Evolutionary conservation across 2,113 vertebrate species (phyloP).

Genomic region (Hydropotes inermis): DNA sequence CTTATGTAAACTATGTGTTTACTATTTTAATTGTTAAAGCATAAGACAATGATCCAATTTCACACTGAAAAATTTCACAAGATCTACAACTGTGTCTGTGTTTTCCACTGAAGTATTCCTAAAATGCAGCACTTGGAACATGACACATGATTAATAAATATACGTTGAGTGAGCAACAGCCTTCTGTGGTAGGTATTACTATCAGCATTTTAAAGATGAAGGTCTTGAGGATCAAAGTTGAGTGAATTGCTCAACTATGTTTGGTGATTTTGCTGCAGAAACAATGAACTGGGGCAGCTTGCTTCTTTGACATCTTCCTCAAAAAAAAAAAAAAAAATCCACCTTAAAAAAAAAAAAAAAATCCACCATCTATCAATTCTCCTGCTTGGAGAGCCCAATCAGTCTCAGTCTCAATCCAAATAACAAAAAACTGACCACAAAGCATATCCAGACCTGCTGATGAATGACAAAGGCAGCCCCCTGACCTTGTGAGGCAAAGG

Average conservation of each 20-base stretch:
- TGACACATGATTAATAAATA: neutral
- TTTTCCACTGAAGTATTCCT: neutral
- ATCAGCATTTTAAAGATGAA: neutral
- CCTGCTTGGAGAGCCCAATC: neutral
- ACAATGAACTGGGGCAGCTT: neutral
- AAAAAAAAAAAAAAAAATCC: neutral
- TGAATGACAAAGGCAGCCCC: neutral
- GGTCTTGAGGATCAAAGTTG: neutral
- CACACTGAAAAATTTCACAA: neutral
- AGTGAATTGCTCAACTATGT: neutral
- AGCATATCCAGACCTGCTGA: rapidly evolving
- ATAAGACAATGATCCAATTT: neutral
- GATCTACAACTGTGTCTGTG: neutral
- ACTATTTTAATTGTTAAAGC: neutral
- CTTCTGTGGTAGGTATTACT: neutral
- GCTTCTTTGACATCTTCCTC: neutral
- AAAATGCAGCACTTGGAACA: neutral
- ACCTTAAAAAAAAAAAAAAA: slow-evolving; percentile 13
- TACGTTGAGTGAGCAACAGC: neutral
- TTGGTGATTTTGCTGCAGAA: neutral
- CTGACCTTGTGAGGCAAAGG: neutral
- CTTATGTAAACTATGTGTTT: neutral
- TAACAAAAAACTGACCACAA: neutral
- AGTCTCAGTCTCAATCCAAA: neutral
- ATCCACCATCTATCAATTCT: neutral